Conservation (phyloP, 2,888 invertebrate species). For the Dione vanillae region DNA sequence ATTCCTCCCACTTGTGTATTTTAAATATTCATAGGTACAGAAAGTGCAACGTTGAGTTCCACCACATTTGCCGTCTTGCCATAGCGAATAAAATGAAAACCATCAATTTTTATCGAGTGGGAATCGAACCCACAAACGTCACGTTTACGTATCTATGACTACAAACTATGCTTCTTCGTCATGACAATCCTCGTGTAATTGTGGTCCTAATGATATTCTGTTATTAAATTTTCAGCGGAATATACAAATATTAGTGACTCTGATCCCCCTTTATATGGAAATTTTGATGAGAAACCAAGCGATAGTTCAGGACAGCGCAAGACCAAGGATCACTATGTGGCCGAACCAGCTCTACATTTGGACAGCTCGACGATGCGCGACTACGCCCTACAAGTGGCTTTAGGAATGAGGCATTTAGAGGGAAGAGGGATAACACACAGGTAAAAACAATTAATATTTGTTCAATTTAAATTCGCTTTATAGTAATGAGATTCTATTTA, state of each 20-base stretch:
- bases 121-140: no score
- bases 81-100: no score
- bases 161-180: no score
- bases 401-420: conserved; percentile 91
- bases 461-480: not conserved
- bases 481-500: not conserved
- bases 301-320: conserved; percentile 50
- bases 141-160: no score
- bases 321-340: conserved; percentile 70
- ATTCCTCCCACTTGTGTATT: no score
- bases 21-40: no score
- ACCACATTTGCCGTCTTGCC: no score
- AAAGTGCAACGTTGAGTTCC: no score
- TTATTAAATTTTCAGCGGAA: conserved; percentile 74
- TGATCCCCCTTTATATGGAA: conserved; percentile 62
- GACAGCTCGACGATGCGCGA: conserved; percentile 83
- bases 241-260: conserved; percentile 82
- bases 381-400: conserved; percentile 91
- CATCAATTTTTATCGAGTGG: no score
- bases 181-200: no score
- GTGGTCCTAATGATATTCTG: no score
- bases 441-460: conserved; percentile 62
- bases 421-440: conserved; percentile 88
- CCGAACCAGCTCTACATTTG: conserved; percentile 72
- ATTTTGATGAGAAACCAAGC: conserved; percentile 55